Percentiles rank a stretch among this genome's conserved stretches.
phyloP scores from a whole-genome alignment of 1,140 invertebrate species.

The Hirudo medicinalis region DNA sequence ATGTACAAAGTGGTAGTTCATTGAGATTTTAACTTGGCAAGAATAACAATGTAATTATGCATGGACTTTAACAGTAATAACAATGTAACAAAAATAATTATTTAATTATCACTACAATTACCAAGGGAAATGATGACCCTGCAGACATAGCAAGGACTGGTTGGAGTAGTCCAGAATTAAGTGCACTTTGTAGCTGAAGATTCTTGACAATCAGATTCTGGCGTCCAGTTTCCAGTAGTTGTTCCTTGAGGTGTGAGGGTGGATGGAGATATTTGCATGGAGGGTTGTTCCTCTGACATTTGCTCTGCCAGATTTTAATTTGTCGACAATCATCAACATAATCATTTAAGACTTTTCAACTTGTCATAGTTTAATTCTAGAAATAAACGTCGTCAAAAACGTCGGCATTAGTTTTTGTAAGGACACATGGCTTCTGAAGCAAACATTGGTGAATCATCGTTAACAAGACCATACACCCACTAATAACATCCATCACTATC shows the following conservation, averaged over 20 bases:
- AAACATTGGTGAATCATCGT: too few relatives aligned
- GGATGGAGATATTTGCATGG: constrained; percentile 99
- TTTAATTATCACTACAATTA: neutral
- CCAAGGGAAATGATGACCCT: constrained; percentile 3
- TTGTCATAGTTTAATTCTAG: too few relatives aligned
- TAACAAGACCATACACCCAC: too few relatives aligned
- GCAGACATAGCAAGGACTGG: constrained; percentile 3
- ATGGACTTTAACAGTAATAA: too few relatives aligned
- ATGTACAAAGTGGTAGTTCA: neutral
- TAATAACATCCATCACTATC: too few relatives aligned
- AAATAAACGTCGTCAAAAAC: too few relatives aligned
- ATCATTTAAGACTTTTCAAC: neutral
- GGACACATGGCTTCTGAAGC: too few relatives aligned
- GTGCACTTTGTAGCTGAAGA: constrained; percentile 15
- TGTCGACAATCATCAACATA: neutral
- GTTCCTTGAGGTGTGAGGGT: constrained; percentile 96
- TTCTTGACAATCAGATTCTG: constrained; percentile 56
- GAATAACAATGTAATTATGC: too few relatives aligned
- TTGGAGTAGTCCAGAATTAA: constrained; percentile 5
- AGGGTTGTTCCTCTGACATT: constrained; percentile 97
- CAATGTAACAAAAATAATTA: too few relatives aligned
- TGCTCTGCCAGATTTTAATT: constrained; percentile 56
- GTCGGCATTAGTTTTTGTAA: too few relatives aligned
- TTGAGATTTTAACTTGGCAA: neutral
- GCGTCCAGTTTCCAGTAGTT: constrained; percentile 95